A percentile compares a stretch with the other conserved stretches of the same genome.
Conservation (phyloP, 2,797 vertebrate genomes). For the Pelodytes ibericus region DNA sequence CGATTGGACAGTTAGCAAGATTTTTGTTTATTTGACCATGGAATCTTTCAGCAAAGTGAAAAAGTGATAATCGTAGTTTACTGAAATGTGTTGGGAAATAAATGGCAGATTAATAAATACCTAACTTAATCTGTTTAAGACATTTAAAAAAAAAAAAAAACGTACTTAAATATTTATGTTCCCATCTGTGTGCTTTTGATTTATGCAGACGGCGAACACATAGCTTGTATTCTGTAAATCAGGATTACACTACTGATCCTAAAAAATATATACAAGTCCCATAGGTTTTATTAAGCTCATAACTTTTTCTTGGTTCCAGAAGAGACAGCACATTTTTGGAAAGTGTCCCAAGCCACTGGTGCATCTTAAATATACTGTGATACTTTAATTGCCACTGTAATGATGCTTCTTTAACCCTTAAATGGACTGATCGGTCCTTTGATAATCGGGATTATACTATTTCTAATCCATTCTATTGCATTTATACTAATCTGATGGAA, state of each 20-base stretch:
- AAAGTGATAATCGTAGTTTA: too few relatives aligned
- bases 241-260: constrained; percentile 30
- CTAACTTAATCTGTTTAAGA: constrained; percentile 43
- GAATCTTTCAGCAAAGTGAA: too few relatives aligned
- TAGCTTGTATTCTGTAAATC: constrained; percentile 25
- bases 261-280: constrained; percentile 22
- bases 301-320: constrained; percentile 27
- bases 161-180: constrained; percentile 43
- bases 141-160: constrained; percentile 42
- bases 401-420: not conserved
- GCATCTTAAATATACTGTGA: constrained; percentile 18
- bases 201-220: constrained; percentile 21
- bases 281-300: constrained; percentile 39
- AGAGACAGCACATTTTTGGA: constrained; percentile 17
- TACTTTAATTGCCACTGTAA: not conserved
- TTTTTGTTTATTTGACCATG: too few relatives aligned
- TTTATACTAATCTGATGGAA: not conserved
- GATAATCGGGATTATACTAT: not conserved
- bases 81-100: constrained; percentile 24
- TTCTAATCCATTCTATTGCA: not conserved
- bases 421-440: not conserved
- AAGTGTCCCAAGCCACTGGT: constrained; percentile 11
- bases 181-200: constrained; percentile 40
- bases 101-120: constrained; percentile 35
- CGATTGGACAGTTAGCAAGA: too few relatives aligned